These are phyloP conservation scores for Heliconius hortense DNA, from an alignment of 2,888 invertebrate species.

Conservation along the genomic window DNA sequence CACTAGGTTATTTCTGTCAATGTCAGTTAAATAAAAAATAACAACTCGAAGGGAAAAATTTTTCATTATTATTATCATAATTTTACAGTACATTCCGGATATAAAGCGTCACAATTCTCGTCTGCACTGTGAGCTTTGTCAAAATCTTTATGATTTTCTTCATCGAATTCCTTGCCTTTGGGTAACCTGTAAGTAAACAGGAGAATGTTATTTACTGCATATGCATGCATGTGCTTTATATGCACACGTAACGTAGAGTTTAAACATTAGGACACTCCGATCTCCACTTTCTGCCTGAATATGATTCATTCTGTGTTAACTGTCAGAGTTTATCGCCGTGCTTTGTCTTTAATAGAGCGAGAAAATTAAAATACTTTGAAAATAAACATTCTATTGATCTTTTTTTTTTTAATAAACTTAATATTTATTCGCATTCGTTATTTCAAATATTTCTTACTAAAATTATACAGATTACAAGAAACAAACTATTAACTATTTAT, in stretches of 20 bases:
- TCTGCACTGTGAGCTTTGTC: conserved; percentile 4
- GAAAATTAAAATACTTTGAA: neutral
- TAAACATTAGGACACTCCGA: too few species aligned
- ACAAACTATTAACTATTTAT: too few species aligned
- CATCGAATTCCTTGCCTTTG: neutral
- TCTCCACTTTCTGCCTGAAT: too few species aligned
- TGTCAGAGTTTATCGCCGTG: too few species aligned
- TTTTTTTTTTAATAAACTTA: too few species aligned
- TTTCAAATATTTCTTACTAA: too few species aligned
- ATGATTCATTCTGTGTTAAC: neutral
- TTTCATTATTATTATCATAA: neutral
- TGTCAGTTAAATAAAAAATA: neutral
- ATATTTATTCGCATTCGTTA: too few species aligned
- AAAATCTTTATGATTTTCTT: conserved; percentile 7
- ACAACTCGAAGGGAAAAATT: neutral
- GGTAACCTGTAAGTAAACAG: conserved; percentile 10
- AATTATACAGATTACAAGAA: too few species aligned
- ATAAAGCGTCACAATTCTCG: neutral
- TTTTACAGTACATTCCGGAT: neutral
- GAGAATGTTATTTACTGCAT: neutral
- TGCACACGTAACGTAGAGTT: too few species aligned
- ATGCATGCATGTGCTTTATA: too few species aligned
- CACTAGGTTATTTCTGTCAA: neutral
- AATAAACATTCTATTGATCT: neutral
- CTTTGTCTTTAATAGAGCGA: neutral